phyloP scores from a whole-genome alignment of 2,888 invertebrate genomes.

The Tortrix viridana region DNA sequence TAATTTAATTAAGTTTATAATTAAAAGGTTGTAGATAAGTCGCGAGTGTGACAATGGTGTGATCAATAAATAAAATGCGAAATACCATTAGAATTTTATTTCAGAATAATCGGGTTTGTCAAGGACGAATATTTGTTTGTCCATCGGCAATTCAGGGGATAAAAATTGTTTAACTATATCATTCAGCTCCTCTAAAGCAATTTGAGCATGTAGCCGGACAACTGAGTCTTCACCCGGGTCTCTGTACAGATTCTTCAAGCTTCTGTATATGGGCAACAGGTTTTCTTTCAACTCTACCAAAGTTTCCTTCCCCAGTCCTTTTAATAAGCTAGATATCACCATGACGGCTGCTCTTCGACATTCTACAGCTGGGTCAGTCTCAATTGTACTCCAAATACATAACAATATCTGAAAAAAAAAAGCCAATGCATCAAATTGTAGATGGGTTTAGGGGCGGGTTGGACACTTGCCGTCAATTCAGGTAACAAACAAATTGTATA shows the following conservation, averaged over 20 bases:
- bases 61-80: constrained; percentile 49
- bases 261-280: constrained; percentile 88
- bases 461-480: no score
- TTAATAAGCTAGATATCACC: constrained; percentile 89
- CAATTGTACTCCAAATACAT: constrained; percentile 87
- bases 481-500: no score
- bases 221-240: constrained; percentile 86
- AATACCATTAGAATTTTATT: constrained; percentile 54
- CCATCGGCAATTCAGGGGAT: constrained; percentile 81
- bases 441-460: no score
- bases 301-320: constrained; percentile 89
- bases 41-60: constrained; percentile 50
- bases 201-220: constrained; percentile 89
- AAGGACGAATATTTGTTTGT: constrained; percentile 82
- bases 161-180: constrained; percentile 86
- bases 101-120: constrained; percentile 51
- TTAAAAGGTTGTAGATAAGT: constrained; percentile 40
- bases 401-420: constrained; percentile 85
- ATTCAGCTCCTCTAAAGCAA: constrained; percentile 91
- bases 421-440: no score
- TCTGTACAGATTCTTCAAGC: constrained; percentile 86
- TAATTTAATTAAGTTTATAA: constrained; percentile 33
- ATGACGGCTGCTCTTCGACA: constrained; percentile 91
- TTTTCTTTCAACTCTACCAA: constrained; percentile 87
- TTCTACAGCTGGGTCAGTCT: constrained; percentile 88